These are phyloP conservation scores for Bos javanicus DNA, from an alignment of 2,113 vertebrate species.

Conservation along the genomic window DNA sequence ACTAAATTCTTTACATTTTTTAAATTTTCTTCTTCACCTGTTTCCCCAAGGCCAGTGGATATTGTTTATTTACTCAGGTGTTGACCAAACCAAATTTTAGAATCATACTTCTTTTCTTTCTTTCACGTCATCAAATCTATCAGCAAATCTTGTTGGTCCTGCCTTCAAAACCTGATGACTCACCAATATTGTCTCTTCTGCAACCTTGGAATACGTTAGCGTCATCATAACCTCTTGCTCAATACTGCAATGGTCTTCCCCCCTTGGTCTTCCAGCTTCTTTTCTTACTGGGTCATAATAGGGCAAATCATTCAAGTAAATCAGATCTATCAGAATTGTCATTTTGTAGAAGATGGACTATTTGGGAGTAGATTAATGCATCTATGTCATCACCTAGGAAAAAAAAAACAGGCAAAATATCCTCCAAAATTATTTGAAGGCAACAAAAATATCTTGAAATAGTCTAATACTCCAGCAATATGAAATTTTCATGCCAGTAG, in stretches of 20 bases:
- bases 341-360: background rate
- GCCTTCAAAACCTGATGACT: background rate
- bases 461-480: background rate
- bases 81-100: background rate
- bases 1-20: background rate
- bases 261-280: background rate
- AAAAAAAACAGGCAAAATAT: background rate
- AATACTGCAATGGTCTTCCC: background rate
- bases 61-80: background rate
- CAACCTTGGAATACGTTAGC: background rate
- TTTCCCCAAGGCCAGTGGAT: background rate
- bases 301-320: background rate
- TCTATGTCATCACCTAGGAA: background rate
- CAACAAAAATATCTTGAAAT: background rate
- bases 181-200: background rate
- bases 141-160: background rate
- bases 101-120: background rate
- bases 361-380: background rate
- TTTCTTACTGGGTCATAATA: background rate
- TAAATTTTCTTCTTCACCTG: background rate
- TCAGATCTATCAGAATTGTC: background rate
- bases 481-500: background rate
- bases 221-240: background rate
- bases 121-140: background rate
- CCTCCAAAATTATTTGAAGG: background rate